Evolutionary conservation across 1,140 invertebrate genomes (phyloP).

Genomic region (Aleiodes sp.): DNA sequence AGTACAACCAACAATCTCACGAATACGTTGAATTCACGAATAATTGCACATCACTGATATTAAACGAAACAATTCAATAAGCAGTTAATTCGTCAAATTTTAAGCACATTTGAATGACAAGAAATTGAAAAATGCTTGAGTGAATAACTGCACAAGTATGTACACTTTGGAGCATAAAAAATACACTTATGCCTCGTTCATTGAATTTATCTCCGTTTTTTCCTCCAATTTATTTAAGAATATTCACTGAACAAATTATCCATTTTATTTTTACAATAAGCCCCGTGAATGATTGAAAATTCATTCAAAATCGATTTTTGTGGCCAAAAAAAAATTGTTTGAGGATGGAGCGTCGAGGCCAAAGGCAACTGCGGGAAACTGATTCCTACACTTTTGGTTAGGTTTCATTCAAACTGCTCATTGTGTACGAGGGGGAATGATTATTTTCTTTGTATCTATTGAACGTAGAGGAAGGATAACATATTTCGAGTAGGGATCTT

Average conservation of each 20-base stretch:
- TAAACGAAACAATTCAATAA: neutral
- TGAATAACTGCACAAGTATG: neutral
- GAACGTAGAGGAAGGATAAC: no score
- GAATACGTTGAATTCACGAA: neutral
- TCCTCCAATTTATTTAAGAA: neutral
- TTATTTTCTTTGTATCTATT: no score
- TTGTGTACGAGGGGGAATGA: neutral
- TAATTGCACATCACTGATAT: neutral
- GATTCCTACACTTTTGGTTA: neutral
- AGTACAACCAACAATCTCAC: neutral
- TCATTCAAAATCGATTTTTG: conserved; percentile 4
- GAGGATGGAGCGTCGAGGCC: neutral
- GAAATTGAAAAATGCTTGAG: neutral
- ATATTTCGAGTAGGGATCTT: no score
- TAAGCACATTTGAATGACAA: neutral
- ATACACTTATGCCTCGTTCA: no score
- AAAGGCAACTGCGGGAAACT: conserved; percentile 13
- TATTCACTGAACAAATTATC: neutral
- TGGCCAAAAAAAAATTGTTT: neutral
- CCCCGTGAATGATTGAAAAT: neutral
- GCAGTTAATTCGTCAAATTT: neutral
- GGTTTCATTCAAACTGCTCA: neutral
- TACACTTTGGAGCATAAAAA: neutral
- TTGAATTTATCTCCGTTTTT: neutral
- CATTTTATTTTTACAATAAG: neutral